Evolutionary conservation across 1,140 invertebrate genomes (phyloP), one percentile per base, ranked within the genome.

Genomic region (Drosophila teissieri): DNA sequence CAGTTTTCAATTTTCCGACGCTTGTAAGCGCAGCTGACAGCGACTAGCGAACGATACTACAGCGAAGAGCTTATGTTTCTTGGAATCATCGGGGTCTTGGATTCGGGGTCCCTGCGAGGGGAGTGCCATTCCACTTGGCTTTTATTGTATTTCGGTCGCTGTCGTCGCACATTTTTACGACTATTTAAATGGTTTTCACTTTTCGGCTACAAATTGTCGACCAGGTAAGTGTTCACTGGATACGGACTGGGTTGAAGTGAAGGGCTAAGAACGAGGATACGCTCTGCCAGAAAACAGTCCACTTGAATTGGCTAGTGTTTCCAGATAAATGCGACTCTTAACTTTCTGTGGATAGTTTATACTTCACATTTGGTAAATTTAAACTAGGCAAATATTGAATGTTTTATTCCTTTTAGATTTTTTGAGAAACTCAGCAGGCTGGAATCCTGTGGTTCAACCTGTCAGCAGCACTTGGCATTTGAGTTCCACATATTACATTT

Each of bases 1-100:
- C 83, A 80, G 75, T 88, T 88, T 88, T 88, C 83, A 88, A 88
- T 88, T 88, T 88, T 67, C 46, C 75, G 76, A 88, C 39, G 75
- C 76, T 83, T 88, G 83, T 88, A 88, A 86, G 83, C 79, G 72
- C 83, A 88, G 83, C 79, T 88, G 83, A 82, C 84, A 88, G 73
- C 55, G 80, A 73, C 69, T 78, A 57, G 62, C 63, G 42, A 70
- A 42, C 55, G 70, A 54, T 49, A 60, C 68, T 51, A 22, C 31
- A 15, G 44, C 60, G 45, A 52, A 44, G 46, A 52, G 64, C 61
- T 68, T 65, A 67, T 65, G 61, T 68, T 68, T 65, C 64, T 68
- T 51, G 36, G 14, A 12, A 36, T 17, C 14, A 36, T 17, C 14
- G 4, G 24, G 36, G 48, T 12, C 2, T 22, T 1, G 19, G 22